phyloP scores from a whole-genome alignment of 2,113 vertebrate genomes.

The Mormoops blainvillei region DNA sequence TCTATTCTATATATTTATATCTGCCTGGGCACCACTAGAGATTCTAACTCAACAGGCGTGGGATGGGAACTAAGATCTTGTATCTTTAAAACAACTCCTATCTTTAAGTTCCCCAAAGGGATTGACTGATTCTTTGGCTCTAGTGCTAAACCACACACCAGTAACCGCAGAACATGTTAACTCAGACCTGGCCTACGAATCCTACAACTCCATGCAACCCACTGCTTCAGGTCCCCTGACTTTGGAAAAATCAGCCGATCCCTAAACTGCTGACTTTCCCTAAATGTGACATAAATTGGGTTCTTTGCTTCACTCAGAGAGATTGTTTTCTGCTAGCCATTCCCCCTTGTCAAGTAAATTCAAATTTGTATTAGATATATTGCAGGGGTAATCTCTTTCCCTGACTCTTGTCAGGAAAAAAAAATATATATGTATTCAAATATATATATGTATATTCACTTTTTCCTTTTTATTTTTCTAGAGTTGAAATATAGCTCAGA shows the following conservation, averaged over 20 bases:
- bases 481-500: neutral
- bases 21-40: neutral
- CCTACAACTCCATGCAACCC: neutral
- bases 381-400: neutral
- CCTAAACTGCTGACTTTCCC: neutral
- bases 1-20: neutral
- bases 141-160: neutral
- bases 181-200: neutral
- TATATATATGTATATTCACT: neutral
- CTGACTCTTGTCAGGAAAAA: neutral
- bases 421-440: neutral
- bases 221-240: neutral
- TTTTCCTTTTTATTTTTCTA: neutral
- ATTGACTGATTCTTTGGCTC: neutral
- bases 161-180: neutral
- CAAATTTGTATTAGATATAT: neutral
- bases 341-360: neutral
- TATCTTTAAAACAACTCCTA: neutral
- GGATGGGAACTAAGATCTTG: neutral
- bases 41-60: neutral
- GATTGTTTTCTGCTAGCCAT: neutral
- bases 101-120: neutral
- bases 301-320: neutral
- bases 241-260: neutral
- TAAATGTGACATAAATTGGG: neutral